Evolutionary conservation across 2,797 vertebrate species (phyloP).

Genomic region (Acanthurus tractus): DNA sequence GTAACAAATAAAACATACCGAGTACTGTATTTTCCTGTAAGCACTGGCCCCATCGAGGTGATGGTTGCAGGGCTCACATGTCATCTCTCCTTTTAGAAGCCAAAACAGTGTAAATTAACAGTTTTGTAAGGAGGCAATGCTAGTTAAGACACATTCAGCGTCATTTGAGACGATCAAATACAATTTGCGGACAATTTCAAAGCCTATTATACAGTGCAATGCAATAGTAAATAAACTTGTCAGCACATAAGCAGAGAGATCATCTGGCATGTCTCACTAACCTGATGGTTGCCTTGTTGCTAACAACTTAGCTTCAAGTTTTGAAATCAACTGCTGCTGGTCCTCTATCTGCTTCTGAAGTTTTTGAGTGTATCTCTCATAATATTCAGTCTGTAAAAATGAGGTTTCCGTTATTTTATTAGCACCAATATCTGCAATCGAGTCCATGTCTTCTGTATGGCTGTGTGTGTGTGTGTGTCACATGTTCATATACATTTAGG

Average conservation of each 20-base stretch:
- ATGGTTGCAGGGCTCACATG: slow-evolving; percentile 86
- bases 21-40: slow-evolving; percentile 86
- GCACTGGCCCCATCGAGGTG: slow-evolving; percentile 85
- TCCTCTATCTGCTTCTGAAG: slow-evolving; percentile 93
- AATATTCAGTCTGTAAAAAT: slow-evolving; percentile 92
- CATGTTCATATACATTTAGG: neutral
- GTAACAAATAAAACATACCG: slow-evolving; percentile 75
- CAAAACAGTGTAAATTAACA: slow-evolving; percentile 64
- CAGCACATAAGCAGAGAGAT: neutral
- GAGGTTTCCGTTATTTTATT: slow-evolving; percentile 29
- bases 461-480: neutral
- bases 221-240: neutral
- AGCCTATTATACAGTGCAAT: slow-evolving; percentile 6
- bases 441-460: neutral
- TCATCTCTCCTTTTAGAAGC: slow-evolving; percentile 82
- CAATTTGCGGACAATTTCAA: neutral
- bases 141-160: neutral
- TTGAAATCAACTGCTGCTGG: slow-evolving; percentile 89
- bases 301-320: slow-evolving; percentile 85
- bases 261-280: slow-evolving; percentile 63
- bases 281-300: slow-evolving; percentile 78
- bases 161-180: neutral
- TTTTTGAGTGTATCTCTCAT: slow-evolving; percentile 90
- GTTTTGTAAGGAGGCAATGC: slow-evolving; percentile 3
- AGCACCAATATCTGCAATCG: slow-evolving; percentile 1